phyloP scores from a whole-genome alignment of 1,140 invertebrate genomes.

The Pollicipes pollicipes region DNA sequence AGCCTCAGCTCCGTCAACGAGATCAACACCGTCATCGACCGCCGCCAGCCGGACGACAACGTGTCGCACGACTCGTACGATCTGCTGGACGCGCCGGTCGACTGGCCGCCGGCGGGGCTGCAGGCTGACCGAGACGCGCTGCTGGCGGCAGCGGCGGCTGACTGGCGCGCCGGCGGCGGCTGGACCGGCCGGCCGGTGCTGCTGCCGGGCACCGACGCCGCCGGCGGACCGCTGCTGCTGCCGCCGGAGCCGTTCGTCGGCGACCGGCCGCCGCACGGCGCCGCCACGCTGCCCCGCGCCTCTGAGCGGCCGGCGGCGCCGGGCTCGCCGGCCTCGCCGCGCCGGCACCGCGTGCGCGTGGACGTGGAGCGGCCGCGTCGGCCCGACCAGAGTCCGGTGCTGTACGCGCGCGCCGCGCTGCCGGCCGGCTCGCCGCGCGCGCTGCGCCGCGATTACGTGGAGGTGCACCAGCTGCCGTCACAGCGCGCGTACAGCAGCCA shows the following conservation, averaged over 20 bases:
- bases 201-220: background rate
- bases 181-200: background rate
- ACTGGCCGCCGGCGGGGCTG: background rate
- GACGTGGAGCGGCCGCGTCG: background rate
- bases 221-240: background rate
- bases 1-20: background rate
- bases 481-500: background rate
- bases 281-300: no score
- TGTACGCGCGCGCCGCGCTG: background rate
- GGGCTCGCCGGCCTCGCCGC: background rate
- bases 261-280: background rate
- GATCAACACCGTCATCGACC: background rate
- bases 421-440: background rate
- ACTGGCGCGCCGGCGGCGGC: no score
- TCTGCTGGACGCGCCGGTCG: constrained; percentile 39
- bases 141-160: no score
- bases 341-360: background rate
- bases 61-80: constrained; percentile 76
- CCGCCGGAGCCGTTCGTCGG: constrained; percentile 4
- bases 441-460: background rate
- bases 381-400: background rate
- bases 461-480: constrained; percentile 3
- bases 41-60: constrained; percentile 37
- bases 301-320: no score
- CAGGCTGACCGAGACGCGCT: no score